These are phyloP conservation scores for Plagodis dolabraria DNA, from an alignment of 2,888 invertebrate species.

Conservation along the genomic window DNA sequence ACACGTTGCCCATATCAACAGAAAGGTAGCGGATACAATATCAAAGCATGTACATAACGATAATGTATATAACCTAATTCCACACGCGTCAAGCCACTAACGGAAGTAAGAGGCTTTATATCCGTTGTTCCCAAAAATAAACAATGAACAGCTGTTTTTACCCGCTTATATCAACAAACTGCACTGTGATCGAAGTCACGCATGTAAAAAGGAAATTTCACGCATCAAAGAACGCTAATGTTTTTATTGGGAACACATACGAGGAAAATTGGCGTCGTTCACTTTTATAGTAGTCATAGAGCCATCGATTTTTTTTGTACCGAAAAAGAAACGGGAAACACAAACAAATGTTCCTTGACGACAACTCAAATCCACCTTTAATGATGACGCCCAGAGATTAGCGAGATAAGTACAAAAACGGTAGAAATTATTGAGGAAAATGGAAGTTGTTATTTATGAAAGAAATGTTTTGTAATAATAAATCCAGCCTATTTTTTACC, in stretches of 20 bases:
- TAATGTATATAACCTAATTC: too few species aligned
- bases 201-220: constrained; percentile 56
- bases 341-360: constrained; percentile 34
- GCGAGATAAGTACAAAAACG: constrained; percentile 29
- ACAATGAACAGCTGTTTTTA: too few species aligned
- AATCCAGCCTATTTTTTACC: too few species aligned
- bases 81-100: too few species aligned
- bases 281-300: constrained; percentile 48
- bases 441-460: not conserved
- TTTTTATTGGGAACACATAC: constrained; percentile 58
- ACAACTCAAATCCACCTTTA: constrained; percentile 36
- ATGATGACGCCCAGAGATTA: constrained; percentile 37
- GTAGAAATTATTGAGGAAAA: constrained; percentile 33
- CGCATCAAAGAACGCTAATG: constrained; percentile 58
- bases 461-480: too few species aligned
- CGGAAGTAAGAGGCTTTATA: too few species aligned
- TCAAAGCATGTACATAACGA: too few species aligned
- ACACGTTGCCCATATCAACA: too few species aligned
- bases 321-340: constrained; percentile 32
- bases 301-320: constrained; percentile 51
- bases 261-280: constrained; percentile 54
- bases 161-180: not conserved
- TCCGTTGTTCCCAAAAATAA: too few species aligned
- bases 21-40: too few species aligned
- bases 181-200: constrained; percentile 24